Percentiles rank a stretch among this genome's conserved stretches.
These are phyloP conservation scores for Batillaria attramentaria DNA, from an alignment of 1,140 invertebrate species.

Conservation along the genomic window DNA sequence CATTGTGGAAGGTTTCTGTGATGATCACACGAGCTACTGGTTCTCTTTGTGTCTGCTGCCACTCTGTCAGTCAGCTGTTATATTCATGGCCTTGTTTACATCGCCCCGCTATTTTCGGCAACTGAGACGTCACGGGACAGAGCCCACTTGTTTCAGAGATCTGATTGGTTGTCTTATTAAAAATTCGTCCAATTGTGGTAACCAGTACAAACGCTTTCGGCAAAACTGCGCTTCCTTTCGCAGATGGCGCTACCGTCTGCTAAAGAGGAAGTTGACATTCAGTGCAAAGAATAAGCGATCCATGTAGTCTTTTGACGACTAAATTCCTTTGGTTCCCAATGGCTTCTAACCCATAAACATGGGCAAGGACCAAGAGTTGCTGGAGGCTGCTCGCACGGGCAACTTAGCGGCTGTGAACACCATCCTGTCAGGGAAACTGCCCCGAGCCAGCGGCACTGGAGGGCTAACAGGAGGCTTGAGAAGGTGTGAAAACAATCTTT, in stretches of 20 bases:
- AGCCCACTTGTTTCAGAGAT: slow-evolving; percentile 18
- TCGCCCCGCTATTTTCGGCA: slow-evolving; percentile 53
- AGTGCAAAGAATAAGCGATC: neutral
- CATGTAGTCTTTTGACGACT: neutral
- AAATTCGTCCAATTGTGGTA: slow-evolving; percentile 31
- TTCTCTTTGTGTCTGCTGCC: neutral
- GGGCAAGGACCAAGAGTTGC: slow-evolving; percentile 96
- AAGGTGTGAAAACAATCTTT: slow-evolving; percentile 19
- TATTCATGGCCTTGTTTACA: slow-evolving; percentile 55
- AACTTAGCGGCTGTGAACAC: slow-evolving; percentile 91
- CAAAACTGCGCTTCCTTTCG: neutral
- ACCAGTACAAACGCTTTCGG: slow-evolving; percentile 1
- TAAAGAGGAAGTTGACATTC: slow-evolving; percentile 34
- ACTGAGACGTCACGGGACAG: slow-evolving; percentile 22
- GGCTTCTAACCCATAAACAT: slow-evolving; percentile 68
- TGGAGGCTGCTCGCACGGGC: slow-evolving; percentile 94
- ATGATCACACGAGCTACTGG: neutral
- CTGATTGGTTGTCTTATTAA: slow-evolving; percentile 28
- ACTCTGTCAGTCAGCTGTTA: neutral
- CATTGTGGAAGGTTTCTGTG: slow-evolving; percentile 40
- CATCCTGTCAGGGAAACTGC: slow-evolving; percentile 83
- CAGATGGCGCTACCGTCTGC: slow-evolving; percentile 46
- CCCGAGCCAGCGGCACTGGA: slow-evolving; percentile 28
- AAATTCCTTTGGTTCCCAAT: slow-evolving; percentile 20
- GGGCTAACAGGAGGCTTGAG: slow-evolving; percentile 39